Conservation (phyloP, 2,113 vertebrate genomes). For the Romanogobio albipinnatus region DNA sequence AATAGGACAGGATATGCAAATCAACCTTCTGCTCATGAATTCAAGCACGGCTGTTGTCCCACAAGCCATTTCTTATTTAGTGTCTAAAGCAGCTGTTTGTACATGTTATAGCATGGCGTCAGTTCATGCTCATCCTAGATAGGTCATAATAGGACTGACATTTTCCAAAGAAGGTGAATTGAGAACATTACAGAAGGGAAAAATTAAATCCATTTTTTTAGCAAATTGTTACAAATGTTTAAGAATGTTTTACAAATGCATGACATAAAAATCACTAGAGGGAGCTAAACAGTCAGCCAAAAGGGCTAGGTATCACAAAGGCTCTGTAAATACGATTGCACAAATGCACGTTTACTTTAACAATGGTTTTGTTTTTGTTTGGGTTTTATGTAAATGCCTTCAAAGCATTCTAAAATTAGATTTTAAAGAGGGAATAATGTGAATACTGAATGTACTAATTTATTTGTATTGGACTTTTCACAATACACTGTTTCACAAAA, state of each 20-base stretch:
- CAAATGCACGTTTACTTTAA: too few relatives aligned
- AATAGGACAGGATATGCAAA: constrained; percentile 33
- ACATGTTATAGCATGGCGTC: not conserved
- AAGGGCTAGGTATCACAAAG: not conserved
- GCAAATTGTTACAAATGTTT: not conserved
- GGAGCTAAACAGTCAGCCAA: constrained; percentile 5
- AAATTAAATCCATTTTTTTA: not conserved
- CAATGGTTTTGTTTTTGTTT: too few relatives aligned
- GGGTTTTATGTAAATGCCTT: too few relatives aligned
- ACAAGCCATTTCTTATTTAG: not conserved
- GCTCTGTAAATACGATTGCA: too few relatives aligned
- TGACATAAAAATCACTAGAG: constrained; percentile 7
- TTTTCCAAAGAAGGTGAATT: not conserved
- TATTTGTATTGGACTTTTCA: too few relatives aligned
- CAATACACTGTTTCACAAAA: too few relatives aligned
- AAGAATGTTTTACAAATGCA: not conserved
- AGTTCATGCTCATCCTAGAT: not conserved
- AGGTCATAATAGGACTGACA: not conserved
- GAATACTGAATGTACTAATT: too few relatives aligned
- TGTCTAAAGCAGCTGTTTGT: not conserved
- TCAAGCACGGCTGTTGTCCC: not conserved
- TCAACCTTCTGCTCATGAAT: not conserved
- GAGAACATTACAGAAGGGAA: not conserved
- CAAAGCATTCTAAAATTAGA: too few relatives aligned
- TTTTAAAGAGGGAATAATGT: too few relatives aligned